Conservation (phyloP, 2,797 vertebrate genomes). For the Anguilla obscura region DNA sequence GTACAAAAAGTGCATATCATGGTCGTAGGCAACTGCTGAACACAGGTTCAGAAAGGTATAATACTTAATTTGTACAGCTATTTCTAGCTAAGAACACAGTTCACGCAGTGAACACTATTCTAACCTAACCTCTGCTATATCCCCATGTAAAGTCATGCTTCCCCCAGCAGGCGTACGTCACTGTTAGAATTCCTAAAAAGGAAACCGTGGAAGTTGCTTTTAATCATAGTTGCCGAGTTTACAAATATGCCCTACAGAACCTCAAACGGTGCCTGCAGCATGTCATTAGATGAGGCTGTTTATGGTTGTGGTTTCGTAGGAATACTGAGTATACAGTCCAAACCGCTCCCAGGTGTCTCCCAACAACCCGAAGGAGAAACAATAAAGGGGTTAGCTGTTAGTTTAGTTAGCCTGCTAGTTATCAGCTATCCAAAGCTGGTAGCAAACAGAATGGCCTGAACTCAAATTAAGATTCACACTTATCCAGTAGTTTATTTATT, state of each 20-base stretch:
- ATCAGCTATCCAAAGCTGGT: not conserved
- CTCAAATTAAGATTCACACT: not conserved
- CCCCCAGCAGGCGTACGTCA: not conserved
- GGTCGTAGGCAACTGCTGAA: too few relatives aligned
- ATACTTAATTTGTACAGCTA: too few relatives aligned
- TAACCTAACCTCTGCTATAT: too few relatives aligned
- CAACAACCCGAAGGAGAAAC: not conserved
- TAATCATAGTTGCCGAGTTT: not conserved
- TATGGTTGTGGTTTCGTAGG: not conserved
- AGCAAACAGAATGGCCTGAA: not conserved
- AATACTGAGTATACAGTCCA: not conserved
- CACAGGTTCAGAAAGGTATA: too few relatives aligned
- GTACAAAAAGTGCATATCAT: too few relatives aligned
- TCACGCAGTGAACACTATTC: too few relatives aligned
- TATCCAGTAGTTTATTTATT: not conserved
- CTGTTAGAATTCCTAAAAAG: not conserved
- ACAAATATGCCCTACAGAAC: not conserved
- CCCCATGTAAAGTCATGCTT: not conserved
- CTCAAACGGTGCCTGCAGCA: not conserved
- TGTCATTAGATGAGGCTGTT: not conserved
- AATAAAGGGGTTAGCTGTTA: not conserved
- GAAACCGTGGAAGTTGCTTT: not conserved
- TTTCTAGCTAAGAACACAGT: too few relatives aligned
- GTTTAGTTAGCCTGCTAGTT: not conserved
- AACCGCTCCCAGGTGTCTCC: not conserved